These are phyloP conservation scores for Caenorhabditis sulstoni DNA, from an alignment of 2,888 invertebrate species.

Conservation along the genomic window DNA sequence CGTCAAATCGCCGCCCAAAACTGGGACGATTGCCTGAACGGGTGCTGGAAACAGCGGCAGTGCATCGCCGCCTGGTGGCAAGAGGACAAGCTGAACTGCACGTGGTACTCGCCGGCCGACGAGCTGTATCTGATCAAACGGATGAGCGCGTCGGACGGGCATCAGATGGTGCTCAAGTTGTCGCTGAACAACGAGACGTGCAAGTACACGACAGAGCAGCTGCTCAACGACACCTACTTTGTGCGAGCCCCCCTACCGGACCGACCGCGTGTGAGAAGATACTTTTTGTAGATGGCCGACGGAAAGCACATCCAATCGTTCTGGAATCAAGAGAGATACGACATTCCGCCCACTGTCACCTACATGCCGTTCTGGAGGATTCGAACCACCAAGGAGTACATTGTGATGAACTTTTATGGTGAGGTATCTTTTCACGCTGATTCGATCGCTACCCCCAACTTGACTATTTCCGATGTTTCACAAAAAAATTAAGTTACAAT, in stretches of 20 bases:
- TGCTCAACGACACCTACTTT: conserved; percentile 26
- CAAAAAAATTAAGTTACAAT: too few species aligned
- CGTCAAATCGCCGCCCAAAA: background rate
- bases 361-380: background rate
- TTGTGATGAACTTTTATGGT: background rate
- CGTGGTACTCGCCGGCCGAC: background rate
- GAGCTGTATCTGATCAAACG: conserved; percentile 2
- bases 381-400: background rate
- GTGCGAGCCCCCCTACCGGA: too few species aligned
- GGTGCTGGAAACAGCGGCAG: background rate
- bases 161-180: conserved; percentile 19
- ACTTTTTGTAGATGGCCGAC: background rate
- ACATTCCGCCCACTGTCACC: background rate
- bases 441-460: too few species aligned
- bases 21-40: conserved; percentile 10
- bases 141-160: conserved; percentile 7
- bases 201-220: conserved; percentile 7
- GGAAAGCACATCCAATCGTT: background rate
- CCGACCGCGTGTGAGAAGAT: background rate
- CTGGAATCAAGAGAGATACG: background rate
- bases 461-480: too few species aligned
- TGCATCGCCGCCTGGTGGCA: conserved; percentile 3
- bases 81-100: background rate
- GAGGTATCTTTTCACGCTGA: background rate
- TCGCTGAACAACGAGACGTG: conserved; percentile 14